A percentile compares a stretch with the other conserved stretches of the same genome.
phyloP scores from a whole-genome alignment of 1,140 invertebrate genomes.

The Anadara kagoshimensis region DNA sequence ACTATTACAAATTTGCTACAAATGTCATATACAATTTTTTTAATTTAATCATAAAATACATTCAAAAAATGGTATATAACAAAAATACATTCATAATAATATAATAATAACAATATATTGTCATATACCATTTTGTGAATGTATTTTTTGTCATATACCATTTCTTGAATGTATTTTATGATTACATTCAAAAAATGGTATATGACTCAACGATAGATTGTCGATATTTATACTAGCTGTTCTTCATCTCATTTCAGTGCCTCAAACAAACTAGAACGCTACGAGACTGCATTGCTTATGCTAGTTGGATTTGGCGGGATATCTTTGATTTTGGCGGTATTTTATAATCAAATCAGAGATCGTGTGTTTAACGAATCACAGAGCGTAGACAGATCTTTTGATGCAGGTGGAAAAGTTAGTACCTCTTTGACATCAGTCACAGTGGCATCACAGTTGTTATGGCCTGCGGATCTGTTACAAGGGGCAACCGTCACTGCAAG shows the following conservation, averaged over 20 bases:
- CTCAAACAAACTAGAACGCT: conserved; percentile 39
- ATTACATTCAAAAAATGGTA: too few relatives aligned
- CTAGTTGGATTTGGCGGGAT: conserved; percentile 63
- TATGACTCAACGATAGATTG: too few relatives aligned
- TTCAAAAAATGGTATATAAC: too few relatives aligned
- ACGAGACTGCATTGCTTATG: conserved; percentile 53
- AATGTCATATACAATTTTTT: too few relatives aligned
- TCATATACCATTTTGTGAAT: too few relatives aligned
- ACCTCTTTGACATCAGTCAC: conserved; percentile 61
- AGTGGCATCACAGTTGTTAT: conserved; percentile 60
- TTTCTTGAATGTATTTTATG: too few relatives aligned
- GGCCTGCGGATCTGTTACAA: conserved; percentile 61
- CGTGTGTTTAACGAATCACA: conserved; percentile 63
- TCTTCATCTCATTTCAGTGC: neutral
- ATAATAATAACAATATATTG: too few relatives aligned
- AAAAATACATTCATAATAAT: too few relatives aligned
- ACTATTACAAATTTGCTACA: too few relatives aligned
- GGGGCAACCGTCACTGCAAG: conserved; percentile 60
- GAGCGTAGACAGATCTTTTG: conserved; percentile 69
- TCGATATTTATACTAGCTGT: too few relatives aligned
- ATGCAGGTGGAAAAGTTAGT: conserved; percentile 67
- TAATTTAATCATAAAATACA: too few relatives aligned
- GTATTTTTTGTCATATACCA: too few relatives aligned
- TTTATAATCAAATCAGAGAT: conserved; percentile 58
- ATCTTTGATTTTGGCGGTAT: conserved; percentile 59